A percentile compares a stretch with the other conserved stretches of the same genome.
phyloP scores from a whole-genome alignment of 1,140 invertebrate species.

The Drosophila rufa region DNA sequence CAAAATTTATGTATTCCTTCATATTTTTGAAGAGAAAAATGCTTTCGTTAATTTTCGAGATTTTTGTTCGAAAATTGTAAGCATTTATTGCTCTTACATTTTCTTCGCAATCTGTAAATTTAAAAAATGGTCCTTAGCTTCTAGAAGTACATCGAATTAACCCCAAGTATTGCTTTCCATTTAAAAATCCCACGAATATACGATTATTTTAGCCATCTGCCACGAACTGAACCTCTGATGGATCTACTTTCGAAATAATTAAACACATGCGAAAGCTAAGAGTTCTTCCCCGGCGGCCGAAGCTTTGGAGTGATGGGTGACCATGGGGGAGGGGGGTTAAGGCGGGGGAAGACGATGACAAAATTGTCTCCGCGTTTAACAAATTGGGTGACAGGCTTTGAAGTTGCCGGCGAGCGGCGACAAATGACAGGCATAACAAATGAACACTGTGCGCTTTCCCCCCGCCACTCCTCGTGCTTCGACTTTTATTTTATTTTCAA shows the following conservation, averaged over 20 bases:
- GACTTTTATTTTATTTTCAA: slow-evolving; percentile 40
- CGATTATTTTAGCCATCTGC: neutral
- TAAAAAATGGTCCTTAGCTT: too few relatives aligned
- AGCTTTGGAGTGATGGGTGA: slow-evolving; percentile 27
- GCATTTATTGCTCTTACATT: too few relatives aligned
- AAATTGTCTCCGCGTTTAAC: slow-evolving; percentile 79
- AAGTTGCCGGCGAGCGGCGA: slow-evolving; percentile 72
- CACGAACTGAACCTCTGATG: neutral
- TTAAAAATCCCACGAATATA: neutral
- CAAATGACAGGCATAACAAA: slow-evolving; percentile 85
- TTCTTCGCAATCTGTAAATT: too few relatives aligned
- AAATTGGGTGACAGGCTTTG: slow-evolving; percentile 81
- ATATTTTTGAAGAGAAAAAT: too few relatives aligned
- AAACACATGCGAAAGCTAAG: slow-evolving; percentile 71
- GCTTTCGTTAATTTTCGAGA: too few relatives aligned
- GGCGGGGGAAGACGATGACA: slow-evolving; percentile 44
- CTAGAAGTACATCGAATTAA: neutral
- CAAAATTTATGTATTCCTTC: too few relatives aligned
- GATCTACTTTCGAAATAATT: slow-evolving; percentile 57
- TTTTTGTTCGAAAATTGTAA: too few relatives aligned
- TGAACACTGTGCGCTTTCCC: slow-evolving; percentile 73
- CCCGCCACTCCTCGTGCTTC: slow-evolving; percentile 3
- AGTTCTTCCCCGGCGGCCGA: slow-evolving; percentile 39
- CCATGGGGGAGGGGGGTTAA: neutral
- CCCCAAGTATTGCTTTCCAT: too few relatives aligned